Percentiles rank a stretch among this genome's conserved stretches.
These are phyloP conservation scores for Vulpes vulpes DNA, from an alignment of 2,113 vertebrate species.

Conservation along the genomic window DNA sequence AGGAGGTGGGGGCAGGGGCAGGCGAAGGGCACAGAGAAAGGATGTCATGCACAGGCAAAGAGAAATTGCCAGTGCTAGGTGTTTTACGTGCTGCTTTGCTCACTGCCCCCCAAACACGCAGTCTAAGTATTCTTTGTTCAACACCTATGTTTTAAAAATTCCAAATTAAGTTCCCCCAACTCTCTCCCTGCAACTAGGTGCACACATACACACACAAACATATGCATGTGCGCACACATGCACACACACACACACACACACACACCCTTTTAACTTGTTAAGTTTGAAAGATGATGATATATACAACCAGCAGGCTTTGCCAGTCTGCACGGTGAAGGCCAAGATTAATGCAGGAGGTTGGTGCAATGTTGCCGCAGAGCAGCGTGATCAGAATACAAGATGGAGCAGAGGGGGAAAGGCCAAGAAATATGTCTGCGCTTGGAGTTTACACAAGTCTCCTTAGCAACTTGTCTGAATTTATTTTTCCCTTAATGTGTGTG, in stretches of 20 bases:
- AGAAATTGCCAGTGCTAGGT: slow-evolving; percentile 45
- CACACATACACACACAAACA: slow-evolving; percentile 34
- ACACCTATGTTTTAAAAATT: slow-evolving; percentile 79
- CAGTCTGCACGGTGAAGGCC: slow-evolving; percentile 92
- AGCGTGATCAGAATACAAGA: slow-evolving; percentile 95
- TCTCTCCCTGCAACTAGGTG: background rate
- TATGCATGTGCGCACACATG: slow-evolving; percentile 36
- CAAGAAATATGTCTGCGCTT: slow-evolving; percentile 86
- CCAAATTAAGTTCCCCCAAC: slow-evolving; percentile 65
- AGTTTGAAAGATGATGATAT: slow-evolving; percentile 89
- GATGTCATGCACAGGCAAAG: background rate
- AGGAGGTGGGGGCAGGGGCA: slow-evolving; percentile 37
- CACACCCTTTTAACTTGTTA: slow-evolving; percentile 82
- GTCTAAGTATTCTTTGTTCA: slow-evolving; percentile 80
- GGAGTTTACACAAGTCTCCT: slow-evolving; percentile 90
- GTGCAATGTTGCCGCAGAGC: slow-evolving; percentile 93
- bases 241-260: background rate
- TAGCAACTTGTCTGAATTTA: slow-evolving; percentile 90
- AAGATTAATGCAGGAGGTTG: slow-evolving; percentile 94
- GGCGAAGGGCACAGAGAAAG: background rate
- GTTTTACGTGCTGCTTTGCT: background rate
- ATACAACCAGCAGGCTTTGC: slow-evolving; percentile 86
- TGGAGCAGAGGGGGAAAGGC: slow-evolving; percentile 87
- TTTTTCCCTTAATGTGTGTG: slow-evolving; percentile 68
- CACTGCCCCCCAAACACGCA: slow-evolving; percentile 40